Conservation (phyloP, 1,140 invertebrate genomes). For the Catajapyx aquilonaris region DNA sequence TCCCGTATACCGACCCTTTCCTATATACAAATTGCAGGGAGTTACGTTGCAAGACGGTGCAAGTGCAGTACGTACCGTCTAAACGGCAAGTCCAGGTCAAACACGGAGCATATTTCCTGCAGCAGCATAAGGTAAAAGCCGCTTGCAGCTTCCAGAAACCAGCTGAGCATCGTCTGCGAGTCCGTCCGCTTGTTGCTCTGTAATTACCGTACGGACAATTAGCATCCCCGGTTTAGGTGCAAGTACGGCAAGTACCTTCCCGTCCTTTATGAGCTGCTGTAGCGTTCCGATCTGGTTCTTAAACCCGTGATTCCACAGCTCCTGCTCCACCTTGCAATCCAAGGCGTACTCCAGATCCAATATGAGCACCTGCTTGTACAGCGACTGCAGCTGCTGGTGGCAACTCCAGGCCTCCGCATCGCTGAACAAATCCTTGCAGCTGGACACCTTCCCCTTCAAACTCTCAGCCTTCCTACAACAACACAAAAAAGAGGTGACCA, state of each 20-base stretch:
- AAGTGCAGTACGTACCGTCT: conserved; percentile 25
- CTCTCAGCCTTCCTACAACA: conserved; percentile 40
- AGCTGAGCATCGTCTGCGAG: conserved; percentile 47
- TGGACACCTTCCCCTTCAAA: conserved; percentile 39
- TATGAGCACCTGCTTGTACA: conserved; percentile 60
- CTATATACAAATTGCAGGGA: conserved; percentile 12
- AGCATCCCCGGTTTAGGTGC: neutral
- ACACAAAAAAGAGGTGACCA: conserved; percentile 12
- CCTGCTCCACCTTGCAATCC: conserved; percentile 72
- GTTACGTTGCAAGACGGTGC: neutral
- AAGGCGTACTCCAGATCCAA: conserved; percentile 68
- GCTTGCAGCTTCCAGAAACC: conserved; percentile 59
- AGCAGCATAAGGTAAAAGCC: conserved; percentile 64
- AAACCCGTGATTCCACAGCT: conserved; percentile 72
- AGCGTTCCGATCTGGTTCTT: conserved; percentile 64
- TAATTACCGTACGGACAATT: too few relatives aligned
- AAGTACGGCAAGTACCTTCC: conserved; percentile 30
- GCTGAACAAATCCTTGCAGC: conserved; percentile 35
- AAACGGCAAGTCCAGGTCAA: conserved; percentile 59
- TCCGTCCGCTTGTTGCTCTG: conserved; percentile 47
- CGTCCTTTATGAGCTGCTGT: conserved; percentile 50
- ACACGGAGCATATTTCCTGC: conserved; percentile 58
- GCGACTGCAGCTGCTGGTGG: conserved; percentile 38
- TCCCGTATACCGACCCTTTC: conserved; percentile 25
- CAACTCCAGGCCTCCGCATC: conserved; percentile 35